Base-by-base conservation (phyloP, 2,888 invertebrate genomes). In the Amphipyra berbera region DNA sequence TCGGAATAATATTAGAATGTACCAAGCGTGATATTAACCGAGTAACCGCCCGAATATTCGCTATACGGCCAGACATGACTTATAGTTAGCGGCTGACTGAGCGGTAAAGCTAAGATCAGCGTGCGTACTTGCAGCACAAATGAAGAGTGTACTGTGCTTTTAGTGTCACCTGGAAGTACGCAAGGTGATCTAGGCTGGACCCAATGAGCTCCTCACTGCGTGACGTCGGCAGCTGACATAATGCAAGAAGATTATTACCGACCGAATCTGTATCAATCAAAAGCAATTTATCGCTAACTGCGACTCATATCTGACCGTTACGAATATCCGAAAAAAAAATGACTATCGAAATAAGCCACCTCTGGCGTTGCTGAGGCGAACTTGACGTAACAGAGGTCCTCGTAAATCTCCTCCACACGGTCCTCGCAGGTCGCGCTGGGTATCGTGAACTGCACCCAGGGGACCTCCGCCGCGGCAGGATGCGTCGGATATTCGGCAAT, bases 321-420 rank as follows among this genome's bases (percentile, higher is more conserved):
- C 58, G 44, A 76, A 76, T 44, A 65, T 47, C 37, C 45, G 30
- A 30, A 30, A 27, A 50, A n/a, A 42, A 41, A 69, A 74, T 15
- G 14, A 71, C 54, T 71, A 69, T 74, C 76, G 12, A 68, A 71
- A 76, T 63, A 64, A 71, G 71, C 71, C 76, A 97, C 97, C 97
- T 97, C 97, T 76, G 96, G 96, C 88, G 95, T 93, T 77, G 95
- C 92, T 80, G 96, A 96, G 76, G 97, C 95, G 92, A 97, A 97
- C 87, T 97, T 97, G 87, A 98, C 97, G 91, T 97, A 98, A 95
- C 98, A 98, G 81, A 98, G 96, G 92, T 98, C 97, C 93, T 98
- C 98, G 90, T 98, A 98, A 84, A 98, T 97, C 93, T 97, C 97
- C 90, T 97, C 97, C 82, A 97, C 97, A 77, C 96, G 92, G 82